A percentile compares a stretch with the other conserved stretches of the same genome.
phyloP scores from a whole-genome alignment of 2,888 invertebrate species.

The Sylvicola cinctus region DNA sequence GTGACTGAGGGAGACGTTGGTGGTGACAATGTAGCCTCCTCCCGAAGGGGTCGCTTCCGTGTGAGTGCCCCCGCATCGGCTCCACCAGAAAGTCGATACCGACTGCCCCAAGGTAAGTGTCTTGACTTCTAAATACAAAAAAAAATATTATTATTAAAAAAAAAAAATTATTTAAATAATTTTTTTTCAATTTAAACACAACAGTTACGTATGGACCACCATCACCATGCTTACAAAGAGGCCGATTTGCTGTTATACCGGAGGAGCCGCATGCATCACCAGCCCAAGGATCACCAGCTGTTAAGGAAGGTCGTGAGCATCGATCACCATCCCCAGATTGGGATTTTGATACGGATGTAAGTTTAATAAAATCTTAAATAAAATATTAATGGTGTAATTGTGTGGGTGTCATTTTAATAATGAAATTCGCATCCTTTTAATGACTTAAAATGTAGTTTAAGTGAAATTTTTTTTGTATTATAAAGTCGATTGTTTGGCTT shows the following conservation, averaged over 20 bases:
- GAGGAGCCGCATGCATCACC: conserved; percentile 27
- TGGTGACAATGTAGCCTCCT: conserved; percentile 18
- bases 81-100: conserved; percentile 25
- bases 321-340: conserved; percentile 26
- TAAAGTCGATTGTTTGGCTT: no score
- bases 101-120: conserved; percentile 21
- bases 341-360: conserved; percentile 24
- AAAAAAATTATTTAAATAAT: no score
- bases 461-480: no score
- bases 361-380: conserved; percentile 2
- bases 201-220: conserved; percentile 23
- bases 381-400: not conserved
- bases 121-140: no score
- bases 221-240: conserved; percentile 23
- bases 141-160: conserved; percentile 2
- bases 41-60: conserved; percentile 30
- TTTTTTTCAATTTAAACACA: no score
- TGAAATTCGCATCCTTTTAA: no score
- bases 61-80: conserved; percentile 25
- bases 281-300: conserved; percentile 18
- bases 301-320: conserved; percentile 9
- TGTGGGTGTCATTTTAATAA: no score
- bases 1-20: conserved; percentile 14
- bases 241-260: conserved; percentile 26
- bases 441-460: no score